These are phyloP conservation scores for Delichon dasypus DNA, from an alignment of 2,797 vertebrate genomes.

Conservation along the genomic window DNA sequence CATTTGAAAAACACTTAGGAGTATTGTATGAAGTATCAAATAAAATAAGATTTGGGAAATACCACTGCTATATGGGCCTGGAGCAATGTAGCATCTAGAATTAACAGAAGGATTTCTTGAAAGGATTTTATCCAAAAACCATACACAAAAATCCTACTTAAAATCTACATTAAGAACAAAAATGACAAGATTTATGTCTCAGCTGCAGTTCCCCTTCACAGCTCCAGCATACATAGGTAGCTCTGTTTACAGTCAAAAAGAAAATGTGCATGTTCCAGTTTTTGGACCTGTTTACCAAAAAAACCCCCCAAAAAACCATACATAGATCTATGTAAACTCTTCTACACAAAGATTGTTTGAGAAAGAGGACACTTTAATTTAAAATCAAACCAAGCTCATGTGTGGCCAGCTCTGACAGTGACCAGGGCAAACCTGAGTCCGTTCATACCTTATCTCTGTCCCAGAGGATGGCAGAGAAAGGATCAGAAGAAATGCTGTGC, in stretches of 20 bases:
- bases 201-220: not conserved
- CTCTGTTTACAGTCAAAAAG: not conserved
- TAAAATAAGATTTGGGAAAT: slow-evolving; percentile 34
- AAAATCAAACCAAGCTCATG: not conserved
- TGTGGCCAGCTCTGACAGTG: not conserved
- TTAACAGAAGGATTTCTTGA: not conserved
- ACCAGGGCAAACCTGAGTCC: not conserved
- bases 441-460: not conserved
- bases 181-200: not conserved
- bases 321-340: not conserved
- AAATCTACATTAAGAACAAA: not conserved
- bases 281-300: not conserved
- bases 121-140: not conserved
- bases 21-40: slow-evolving; percentile 16
- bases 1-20: slow-evolving; percentile 33
- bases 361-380: not conserved
- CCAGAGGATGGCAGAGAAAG: not conserved
- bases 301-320: rapidly evolving
- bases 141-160: not conserved
- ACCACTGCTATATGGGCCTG: not conserved
- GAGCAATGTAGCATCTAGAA: not conserved
- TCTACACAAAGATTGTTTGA: not conserved
- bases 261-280: not conserved
- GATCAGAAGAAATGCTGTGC: not conserved
- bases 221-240: not conserved